phyloP scores from a whole-genome alignment of 2,888 invertebrate species.

The Hoplodrina ambigua region DNA sequence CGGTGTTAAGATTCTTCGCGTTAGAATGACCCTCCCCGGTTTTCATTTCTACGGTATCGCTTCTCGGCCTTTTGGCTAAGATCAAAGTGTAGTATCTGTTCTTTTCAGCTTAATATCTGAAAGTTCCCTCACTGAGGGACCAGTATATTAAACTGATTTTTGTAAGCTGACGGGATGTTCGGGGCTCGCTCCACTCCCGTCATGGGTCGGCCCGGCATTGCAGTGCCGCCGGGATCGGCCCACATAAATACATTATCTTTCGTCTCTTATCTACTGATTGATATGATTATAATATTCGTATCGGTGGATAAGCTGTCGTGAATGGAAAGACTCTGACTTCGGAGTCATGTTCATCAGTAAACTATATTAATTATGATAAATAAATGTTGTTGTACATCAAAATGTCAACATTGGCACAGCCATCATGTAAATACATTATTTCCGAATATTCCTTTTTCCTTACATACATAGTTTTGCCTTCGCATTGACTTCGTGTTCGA shows the following conservation, averaged over 20 bases:
- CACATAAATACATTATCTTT: background rate
- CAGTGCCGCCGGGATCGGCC: slow-evolving; percentile 12
- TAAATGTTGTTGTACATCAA: too few species aligned
- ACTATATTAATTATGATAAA: too few species aligned
- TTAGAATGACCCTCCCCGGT: background rate
- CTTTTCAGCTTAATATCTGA: slow-evolving; percentile 13
- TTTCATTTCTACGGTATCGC: background rate
- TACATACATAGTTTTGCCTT: too few species aligned
- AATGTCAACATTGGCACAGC: too few species aligned
- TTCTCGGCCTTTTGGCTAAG: slow-evolving; percentile 5
- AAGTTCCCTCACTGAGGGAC: slow-evolving; percentile 13
- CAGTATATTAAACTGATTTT: slow-evolving; percentile 9
- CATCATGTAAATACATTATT: too few species aligned
- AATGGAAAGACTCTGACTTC: too few species aligned
- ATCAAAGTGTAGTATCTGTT: slow-evolving; percentile 13
- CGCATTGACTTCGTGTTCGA: too few species aligned
- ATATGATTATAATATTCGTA: too few species aligned
- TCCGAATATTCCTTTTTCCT: too few species aligned
- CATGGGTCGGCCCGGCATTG: slow-evolving; percentile 11
- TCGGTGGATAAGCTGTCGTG: too few species aligned
- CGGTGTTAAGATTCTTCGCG: background rate
- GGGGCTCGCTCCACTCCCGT: slow-evolving; percentile 12
- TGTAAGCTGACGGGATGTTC: slow-evolving; percentile 6
- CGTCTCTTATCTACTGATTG: background rate
- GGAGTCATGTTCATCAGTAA: too few species aligned